Evolutionary conservation across 2,113 vertebrate species (phyloP), one percentile per base, ranked within the genome.

Genomic region (Pimephales promelas): DNA sequence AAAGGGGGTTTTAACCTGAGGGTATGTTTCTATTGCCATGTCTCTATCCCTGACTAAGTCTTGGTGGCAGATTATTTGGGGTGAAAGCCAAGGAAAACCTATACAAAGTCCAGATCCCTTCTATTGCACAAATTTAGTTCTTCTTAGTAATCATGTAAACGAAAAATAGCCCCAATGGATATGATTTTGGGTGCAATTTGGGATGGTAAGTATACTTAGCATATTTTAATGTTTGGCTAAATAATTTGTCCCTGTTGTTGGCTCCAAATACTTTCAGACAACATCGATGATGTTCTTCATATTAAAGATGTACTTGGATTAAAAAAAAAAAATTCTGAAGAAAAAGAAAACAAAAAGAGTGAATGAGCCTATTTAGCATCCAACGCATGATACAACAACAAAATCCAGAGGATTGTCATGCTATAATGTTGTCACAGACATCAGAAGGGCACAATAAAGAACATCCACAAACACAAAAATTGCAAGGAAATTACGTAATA

Each of bases 1-100:
- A 28, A 91, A 85, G 61, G 84, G 36, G 87, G 52, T 86, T 83
- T 84, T 85, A 74, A 75, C 77, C 82, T 86, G 52, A 61, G 57
- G 79, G 79, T 40, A 74, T 72, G 74, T 70, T 18, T 43, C 71
- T 88, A 79, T 86, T 85, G 64, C 77, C 86, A 82, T 61, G 49
- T 88, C 88, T 84, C 82, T 26, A 86, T 84, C 86, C 79, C 85
- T 79, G 81, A 89, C 70, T 89, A 90, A 92, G 91, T 88, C 79
- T 88, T 81, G 20, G 45, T 79, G 87, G 84, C 86, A 89, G 85
- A 88, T 87, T 87, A 79, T 88, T 88, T 78, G 62, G 62, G 79
- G 86, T 84, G 52, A 52, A 86, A 87, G 62, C 81, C 81, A 90
- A 86, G n/a, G 45, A 36, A 74, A 90, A 86, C 24, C 71, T 80